A percentile compares a stretch with the other conserved stretches of the same genome.
These are phyloP conservation scores for Tenodera sinensis DNA, from an alignment of 2,888 invertebrate species.

Conservation along the genomic window DNA sequence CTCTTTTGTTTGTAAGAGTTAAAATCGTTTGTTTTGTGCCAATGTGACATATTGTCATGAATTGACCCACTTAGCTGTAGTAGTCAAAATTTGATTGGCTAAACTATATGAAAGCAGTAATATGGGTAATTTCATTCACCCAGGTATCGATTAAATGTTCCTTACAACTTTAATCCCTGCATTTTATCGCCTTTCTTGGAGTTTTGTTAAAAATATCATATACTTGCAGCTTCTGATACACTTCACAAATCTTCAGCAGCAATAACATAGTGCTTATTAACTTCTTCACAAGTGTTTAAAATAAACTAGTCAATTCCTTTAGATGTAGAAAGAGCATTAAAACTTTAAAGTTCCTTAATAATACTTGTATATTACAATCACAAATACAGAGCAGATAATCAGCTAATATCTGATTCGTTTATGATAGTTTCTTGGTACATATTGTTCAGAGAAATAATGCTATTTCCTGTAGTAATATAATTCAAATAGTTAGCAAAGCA, in stretches of 20 bases:
- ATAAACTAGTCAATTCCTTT: neutral
- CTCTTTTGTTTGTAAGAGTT: neutral
- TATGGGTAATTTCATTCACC: neutral
- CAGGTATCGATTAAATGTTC: neutral
- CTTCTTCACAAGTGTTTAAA: neutral
- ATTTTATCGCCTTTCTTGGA: neutral
- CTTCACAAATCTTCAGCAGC: neutral
- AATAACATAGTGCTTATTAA: neutral
- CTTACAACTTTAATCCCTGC: neutral
- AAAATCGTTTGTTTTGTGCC: neutral
- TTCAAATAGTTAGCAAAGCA: neutral
- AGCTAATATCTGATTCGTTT: neutral
- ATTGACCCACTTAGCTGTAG: neutral
- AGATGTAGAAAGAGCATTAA: neutral
- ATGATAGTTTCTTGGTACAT: neutral
- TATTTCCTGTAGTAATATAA: neutral
- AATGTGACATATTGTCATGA: conserved; percentile 12
- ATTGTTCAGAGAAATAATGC: neutral
- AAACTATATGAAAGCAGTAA: neutral
- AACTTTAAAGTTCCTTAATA: neutral
- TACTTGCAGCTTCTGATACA: neutral
- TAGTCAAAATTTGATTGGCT: conserved; percentile 11
- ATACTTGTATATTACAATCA: neutral
- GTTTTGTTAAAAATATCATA: neutral
- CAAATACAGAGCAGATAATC: neutral